phyloP scores from a whole-genome alignment of 2,888 invertebrate genomes.

The Drosophila paucipuncta region DNA sequence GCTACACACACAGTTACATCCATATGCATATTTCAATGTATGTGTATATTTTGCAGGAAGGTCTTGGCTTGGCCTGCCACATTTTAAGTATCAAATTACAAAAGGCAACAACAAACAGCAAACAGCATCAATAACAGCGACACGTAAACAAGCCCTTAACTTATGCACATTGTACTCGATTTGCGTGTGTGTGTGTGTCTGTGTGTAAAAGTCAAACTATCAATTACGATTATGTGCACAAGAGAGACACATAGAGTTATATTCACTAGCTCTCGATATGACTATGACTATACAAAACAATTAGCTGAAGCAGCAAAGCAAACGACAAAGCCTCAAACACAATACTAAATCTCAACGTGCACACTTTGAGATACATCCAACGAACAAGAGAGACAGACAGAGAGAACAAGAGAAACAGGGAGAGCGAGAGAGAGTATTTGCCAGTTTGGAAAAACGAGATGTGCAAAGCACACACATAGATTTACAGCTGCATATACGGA shows the following conservation, averaged over 20 bases:
- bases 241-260: slow-evolving; percentile 16
- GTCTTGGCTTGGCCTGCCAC: slow-evolving; percentile 55
- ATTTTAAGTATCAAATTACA: slow-evolving; percentile 71
- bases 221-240: slow-evolving; percentile 61
- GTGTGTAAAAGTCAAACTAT: slow-evolving; percentile 52
- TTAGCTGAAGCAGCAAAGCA: slow-evolving; percentile 50
- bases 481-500: slow-evolving; percentile 18
- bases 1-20: neutral
- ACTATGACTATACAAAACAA: slow-evolving; percentile 55
- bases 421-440: slow-evolving; percentile 29
- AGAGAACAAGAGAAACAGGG: slow-evolving; percentile 2
- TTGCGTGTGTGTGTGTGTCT: neutral
- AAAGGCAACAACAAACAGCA: slow-evolving; percentile 39
- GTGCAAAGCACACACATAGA: slow-evolving; percentile 32
- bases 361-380: neutral
- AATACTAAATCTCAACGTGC: slow-evolving; percentile 49
- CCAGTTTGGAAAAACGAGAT: slow-evolving; percentile 65
- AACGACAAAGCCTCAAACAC: slow-evolving; percentile 51
- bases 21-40: neutral
- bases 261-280: slow-evolving; percentile 24
- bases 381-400: neutral
- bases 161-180: slow-evolving; percentile 61
- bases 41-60: slow-evolving; percentile 22
- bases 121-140: slow-evolving; percentile 33
- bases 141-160: slow-evolving; percentile 61